Base-by-base conservation (phyloP, 2,888 invertebrate species). In the Stictocephala bisonia region DNA sequence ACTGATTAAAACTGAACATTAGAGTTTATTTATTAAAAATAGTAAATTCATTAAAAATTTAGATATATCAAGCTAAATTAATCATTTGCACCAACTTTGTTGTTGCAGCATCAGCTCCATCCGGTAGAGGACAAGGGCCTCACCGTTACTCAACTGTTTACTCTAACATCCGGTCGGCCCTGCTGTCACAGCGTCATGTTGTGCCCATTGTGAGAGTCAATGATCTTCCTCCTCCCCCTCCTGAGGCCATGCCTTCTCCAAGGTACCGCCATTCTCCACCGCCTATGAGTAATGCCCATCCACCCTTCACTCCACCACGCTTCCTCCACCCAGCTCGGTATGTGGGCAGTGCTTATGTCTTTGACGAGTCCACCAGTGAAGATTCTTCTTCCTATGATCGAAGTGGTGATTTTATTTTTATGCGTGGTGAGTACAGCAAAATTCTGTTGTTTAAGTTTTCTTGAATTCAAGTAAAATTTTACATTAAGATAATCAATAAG, bases 181-280 rank as follows among this genome's bases (percentile, higher is more conserved):
- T 58, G 58, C 18, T 58, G 18, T 22, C 71, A 18, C 41, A 70
- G 11, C 22, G 67, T 31, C 20, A 51, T 11, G 15, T 20, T 0
- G 85, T 88, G 79, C 90, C 90, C 1, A 82, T 87, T 11, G 87
- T 90, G 79, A 89, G 88, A 78, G 87, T 90, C 31, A 90, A 89
- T 77, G 89, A 90, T 78, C 85, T 88, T n/a, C 87, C 83, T 11
- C 85, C 86, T 9, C 77, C 82, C 11, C 85, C 86, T n/a, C 75
- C 73, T 7, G 71, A 74, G 7, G 72, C 72, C 44, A 60, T 29
- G 9, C 75, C 74, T 1, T 40, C 69, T 7, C 74, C 64, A 6
- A 60, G 69, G 6, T 51, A 20, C 50, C 31, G 74, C 9, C 71
- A 66, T 20, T 66, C 64, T 31, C 67, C 74, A n/a, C 73, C 73